Base-by-base conservation (phyloP, 2,113 vertebrate genomes). In the Gnathonemus echidnorhynchus region DNA sequence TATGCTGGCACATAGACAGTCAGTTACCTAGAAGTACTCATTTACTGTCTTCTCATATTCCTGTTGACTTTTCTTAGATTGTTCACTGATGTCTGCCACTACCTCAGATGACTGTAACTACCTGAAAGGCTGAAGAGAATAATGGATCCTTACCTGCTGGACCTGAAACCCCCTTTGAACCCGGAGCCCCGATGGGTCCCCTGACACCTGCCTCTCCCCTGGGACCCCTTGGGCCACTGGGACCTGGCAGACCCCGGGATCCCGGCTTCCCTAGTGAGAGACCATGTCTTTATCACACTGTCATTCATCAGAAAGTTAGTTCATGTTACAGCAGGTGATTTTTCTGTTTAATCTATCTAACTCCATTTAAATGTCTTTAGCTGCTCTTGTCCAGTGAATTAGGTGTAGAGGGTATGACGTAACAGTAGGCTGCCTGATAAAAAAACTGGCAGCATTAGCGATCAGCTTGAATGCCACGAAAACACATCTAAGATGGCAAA, bases 161-260 rank as follows among this genome's bases (percentile, higher is more conserved):
- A 91, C 97, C 97, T 2, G 35, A 0, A 0, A 92, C 93, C 56
- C 98, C 98, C 94, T 95, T 97, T 13, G 90, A 91, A 83, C 97
- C 97, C 0, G 97, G 97, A 21, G 90, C 7, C 52, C 97, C 97
- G 0, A 93, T 92, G 0, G 97, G 96, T 89, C 97, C 97, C 89
- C 89, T 95, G 50, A 93, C 90, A 48, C 96, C 97, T 0, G 92
- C 21, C 0, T 97, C 97, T 10, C 97, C 98, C 85, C 95, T 97
- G 89, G 97, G 95, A 88, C 97, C 98, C 87, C 95, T 97, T 89
- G 97, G 95, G 87, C 97, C 95, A n/a, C 77, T 92, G 35, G 96
- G 95, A 87, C 97, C 96, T 48, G 95, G 95, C 70, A 94, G 91
- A 88, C 96, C 96, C 90, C 90, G 94, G 93, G 95, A 95, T 49